Base-by-base conservation (phyloP, 2,113 vertebrate species). In the Phocoena sinus region DNA sequence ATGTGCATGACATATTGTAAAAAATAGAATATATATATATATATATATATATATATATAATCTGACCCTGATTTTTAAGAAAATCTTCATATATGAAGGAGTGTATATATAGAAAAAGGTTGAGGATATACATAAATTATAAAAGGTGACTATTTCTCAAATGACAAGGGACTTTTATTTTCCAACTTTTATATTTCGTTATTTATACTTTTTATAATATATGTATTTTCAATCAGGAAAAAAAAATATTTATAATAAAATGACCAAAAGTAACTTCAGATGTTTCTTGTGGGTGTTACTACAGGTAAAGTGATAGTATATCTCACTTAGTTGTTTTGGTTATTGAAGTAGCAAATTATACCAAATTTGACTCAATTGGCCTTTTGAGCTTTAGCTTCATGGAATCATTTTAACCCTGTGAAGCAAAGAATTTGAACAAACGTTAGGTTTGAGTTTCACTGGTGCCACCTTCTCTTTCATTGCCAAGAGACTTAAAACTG, bases 191-290 rank as follows among this genome's bases (percentile, higher is more conserved):
- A 5, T 47, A 71, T 83, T 77, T 90, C 17, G 68, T 63, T 47
- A 71, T 79, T 68, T 87, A 26, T 56, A 60, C 6, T 82, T 92
- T 95, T 84, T 81, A 86, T 6, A 60, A 9, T 33, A 23, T 9
- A 47, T n/a, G 25, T 58, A 56, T 71, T 94, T 81, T 79, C 41
- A 96, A 74, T 79, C 41, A 90, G 63, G 23, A 81, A 96, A 95
- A 56, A 56, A 93, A 62, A 20, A 20, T 58, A 53, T 25, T 89
- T 65, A 86, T 17, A 41, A 73, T 23, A 87, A 94, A 89, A 73
- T 33, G 28, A 63, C n/a, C 47, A 33, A 71, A 89, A 89, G 73
- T 73, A 79, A 44, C 60, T 89, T 92, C 33, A 50, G 67, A 47
- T 93, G 56, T 85, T 93, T 53, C 38, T 65, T 38, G 25, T 53